Percentiles rank a stretch among this genome's conserved stretches.
These are phyloP conservation scores for Muscina levida DNA, from an alignment of 2,888 invertebrate species.

Conservation along the genomic window DNA sequence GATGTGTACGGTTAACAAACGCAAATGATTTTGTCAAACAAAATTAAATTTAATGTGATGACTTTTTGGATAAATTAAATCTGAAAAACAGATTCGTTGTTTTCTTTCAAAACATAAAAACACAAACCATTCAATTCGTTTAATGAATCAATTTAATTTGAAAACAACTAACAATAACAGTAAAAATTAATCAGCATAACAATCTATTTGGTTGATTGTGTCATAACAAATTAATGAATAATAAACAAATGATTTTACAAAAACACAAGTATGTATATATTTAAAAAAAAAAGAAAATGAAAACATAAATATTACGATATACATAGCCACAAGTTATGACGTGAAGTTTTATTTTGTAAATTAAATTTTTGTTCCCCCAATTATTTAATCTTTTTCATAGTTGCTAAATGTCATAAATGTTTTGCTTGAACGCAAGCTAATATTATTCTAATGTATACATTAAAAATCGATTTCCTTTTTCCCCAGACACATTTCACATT, in stretches of 20 bases:
- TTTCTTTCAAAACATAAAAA: neutral
- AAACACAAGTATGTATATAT: no score
- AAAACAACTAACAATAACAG: neutral
- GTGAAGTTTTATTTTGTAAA: neutral
- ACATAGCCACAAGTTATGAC: slow-evolving; percentile 23
- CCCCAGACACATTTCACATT: neutral
- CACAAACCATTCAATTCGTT: neutral
- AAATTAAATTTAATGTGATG: neutral
- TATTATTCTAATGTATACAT: neutral
- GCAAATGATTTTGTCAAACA: neutral
- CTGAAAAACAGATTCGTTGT: neutral
- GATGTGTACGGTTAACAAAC: neutral
- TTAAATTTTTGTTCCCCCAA: neutral
- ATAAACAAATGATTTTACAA: slow-evolving; percentile 4
- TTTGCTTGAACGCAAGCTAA: neutral
- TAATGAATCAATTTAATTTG: neutral
- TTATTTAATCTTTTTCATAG: no score
- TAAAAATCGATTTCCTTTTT: slow-evolving; percentile 4
- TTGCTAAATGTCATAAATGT: neutral
- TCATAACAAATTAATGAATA: slow-evolving; percentile 16
- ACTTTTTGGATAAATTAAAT: neutral
- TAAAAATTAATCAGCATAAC: slow-evolving; percentile 4
- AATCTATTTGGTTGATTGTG: neutral
- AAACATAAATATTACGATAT: slow-evolving; percentile 1
- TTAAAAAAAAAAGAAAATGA: no score